phyloP scores from a whole-genome alignment of 2,888 invertebrate species.

The Masnerella sp. region DNA sequence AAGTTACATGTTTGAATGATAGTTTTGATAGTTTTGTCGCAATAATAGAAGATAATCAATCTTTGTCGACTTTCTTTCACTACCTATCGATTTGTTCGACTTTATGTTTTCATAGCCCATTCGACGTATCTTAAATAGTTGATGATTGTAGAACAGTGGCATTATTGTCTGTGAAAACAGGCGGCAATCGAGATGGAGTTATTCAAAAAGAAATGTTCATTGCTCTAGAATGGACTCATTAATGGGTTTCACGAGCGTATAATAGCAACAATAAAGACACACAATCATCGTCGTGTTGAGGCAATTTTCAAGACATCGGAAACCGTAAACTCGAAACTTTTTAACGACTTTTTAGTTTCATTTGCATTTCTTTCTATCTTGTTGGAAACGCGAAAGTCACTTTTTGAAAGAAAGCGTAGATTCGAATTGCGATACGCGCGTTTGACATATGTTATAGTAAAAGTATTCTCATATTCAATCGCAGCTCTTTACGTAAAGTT shows the following conservation, averaged over 20 bases:
- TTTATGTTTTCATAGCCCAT: not conserved
- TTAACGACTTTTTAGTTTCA: no score
- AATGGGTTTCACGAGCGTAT: constrained; percentile 15
- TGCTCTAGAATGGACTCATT: constrained; percentile 5
- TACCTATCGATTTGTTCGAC: constrained; percentile 13
- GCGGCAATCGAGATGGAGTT: not conserved
- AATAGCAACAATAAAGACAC: constrained; percentile 14
- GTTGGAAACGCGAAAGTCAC: constrained; percentile 23
- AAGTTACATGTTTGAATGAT: not conserved
- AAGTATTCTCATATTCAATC: not conserved
- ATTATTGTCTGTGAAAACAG: constrained; percentile 14
- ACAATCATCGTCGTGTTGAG: no score
- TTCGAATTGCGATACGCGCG: constrained; percentile 16
- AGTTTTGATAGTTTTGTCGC: constrained; percentile 8
- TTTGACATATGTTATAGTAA: constrained; percentile 43
- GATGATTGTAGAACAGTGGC: not conserved
- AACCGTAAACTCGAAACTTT: no score
- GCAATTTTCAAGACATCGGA: no score
- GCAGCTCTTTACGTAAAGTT: not conserved
- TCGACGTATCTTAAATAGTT: constrained; percentile 8
- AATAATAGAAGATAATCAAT: constrained; percentile 20
- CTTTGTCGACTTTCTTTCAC: constrained; percentile 16
- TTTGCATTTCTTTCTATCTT: no score
- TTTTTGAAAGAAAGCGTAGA: constrained; percentile 25
- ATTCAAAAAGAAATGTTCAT: constrained; percentile 3